These are phyloP conservation scores for Dasyurus viverrinus DNA, from an alignment of 2,113 vertebrate genomes.

Conservation along the genomic window DNA sequence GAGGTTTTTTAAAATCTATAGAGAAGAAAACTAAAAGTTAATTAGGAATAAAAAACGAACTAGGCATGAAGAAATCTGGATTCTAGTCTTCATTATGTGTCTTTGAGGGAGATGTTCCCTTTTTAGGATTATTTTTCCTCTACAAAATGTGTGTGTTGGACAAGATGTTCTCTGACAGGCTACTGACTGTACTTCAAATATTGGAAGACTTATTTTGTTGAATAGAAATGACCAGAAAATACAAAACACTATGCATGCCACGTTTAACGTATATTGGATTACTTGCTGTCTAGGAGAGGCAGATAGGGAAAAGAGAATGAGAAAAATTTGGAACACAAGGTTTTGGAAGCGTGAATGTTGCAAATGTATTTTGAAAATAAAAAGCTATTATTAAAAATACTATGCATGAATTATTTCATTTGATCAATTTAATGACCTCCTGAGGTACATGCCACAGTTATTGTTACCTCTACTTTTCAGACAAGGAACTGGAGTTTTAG, in stretches of 20 bases:
- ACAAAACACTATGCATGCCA: neutral
- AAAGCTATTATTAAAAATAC: neutral
- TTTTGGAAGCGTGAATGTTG: too few species aligned
- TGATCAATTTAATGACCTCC: neutral
- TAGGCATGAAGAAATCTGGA: neutral
- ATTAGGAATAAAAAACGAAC: neutral
- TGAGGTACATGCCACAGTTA: neutral
- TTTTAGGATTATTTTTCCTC: neutral
- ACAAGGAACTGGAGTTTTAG: neutral
- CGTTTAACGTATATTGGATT: too few species aligned
- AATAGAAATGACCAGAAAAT: neutral
- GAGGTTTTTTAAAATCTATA: neutral
- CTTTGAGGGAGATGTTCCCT: neutral
- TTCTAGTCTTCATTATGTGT: neutral
- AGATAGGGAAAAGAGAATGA: too few species aligned
- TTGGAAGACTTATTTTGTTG: neutral
- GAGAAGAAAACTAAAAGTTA: neutral
- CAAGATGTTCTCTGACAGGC: neutral
- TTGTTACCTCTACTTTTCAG: neutral
- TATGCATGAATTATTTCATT: neutral
- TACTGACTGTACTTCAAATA: neutral
- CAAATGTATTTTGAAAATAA: too few species aligned
- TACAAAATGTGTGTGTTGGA: neutral
- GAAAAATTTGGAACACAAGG: too few species aligned
- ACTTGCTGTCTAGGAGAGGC: too few species aligned